Evolutionary conservation across 2,113 vertebrate species (phyloP).

Genomic region (Tricholaema leucomelas): DNA sequence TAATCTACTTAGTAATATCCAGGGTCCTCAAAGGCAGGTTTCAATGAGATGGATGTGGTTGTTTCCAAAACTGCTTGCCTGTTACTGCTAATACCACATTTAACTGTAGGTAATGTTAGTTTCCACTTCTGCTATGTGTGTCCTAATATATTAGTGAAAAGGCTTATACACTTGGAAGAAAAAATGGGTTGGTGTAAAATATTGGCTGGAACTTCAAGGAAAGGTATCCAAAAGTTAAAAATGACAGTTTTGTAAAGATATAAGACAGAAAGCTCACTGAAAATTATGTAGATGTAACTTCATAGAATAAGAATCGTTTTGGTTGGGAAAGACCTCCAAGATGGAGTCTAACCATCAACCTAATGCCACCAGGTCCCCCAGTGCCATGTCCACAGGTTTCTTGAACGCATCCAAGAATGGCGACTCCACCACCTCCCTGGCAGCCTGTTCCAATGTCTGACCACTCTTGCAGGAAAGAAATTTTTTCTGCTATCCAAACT

Average conservation of each 20-base stretch:
- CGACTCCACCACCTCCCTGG: too few relatives aligned
- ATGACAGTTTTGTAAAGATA: not conserved
- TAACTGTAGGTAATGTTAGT: not conserved
- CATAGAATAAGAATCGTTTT: too few relatives aligned
- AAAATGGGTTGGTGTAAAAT: not conserved
- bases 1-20: not conserved
- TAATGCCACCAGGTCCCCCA: too few relatives aligned
- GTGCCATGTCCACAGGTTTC: too few relatives aligned
- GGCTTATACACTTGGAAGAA: not conserved
- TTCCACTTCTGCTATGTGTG: not conserved
- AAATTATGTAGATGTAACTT: not conserved
- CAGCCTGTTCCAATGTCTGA: too few relatives aligned
- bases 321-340: too few relatives aligned
- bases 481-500: too few relatives aligned
- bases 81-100: not conserved
- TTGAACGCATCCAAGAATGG: too few relatives aligned
- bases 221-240: not conserved
- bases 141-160: not conserved
- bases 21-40: not conserved
- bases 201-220: not conserved
- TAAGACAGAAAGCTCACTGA: not conserved
- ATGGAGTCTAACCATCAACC: too few relatives aligned
- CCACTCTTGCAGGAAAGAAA: too few relatives aligned
- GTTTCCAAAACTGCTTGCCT: not conserved
- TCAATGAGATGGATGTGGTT: not conserved